Evolutionary conservation across 2,888 invertebrate species (phyloP).

Genomic region (Seira ritae): DNA sequence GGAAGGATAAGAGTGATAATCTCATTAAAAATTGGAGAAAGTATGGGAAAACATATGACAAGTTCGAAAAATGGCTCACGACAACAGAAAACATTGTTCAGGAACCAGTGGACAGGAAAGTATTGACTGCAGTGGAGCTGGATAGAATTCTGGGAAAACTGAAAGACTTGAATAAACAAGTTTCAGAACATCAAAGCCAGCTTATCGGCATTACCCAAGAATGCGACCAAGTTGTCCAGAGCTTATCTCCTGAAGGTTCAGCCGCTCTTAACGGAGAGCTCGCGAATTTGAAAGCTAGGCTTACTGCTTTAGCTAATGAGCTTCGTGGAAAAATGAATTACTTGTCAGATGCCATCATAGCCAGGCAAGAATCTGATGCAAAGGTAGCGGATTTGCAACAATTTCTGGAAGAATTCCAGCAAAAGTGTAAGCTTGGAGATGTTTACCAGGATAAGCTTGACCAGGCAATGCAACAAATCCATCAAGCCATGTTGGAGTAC

Average conservation of each 20-base stretch:
- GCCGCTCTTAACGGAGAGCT: slow-evolving; percentile 84
- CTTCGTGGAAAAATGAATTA: slow-evolving; percentile 86
- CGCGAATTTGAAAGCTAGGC: slow-evolving; percentile 84
- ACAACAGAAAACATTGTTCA: slow-evolving; percentile 54
- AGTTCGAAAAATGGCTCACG: slow-evolving; percentile 84
- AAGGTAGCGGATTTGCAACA: slow-evolving; percentile 86
- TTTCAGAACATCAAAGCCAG: slow-evolving; percentile 90
- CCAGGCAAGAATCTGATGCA: slow-evolving; percentile 87
- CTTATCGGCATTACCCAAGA: slow-evolving; percentile 87
- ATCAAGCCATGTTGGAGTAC: slow-evolving; percentile 89
- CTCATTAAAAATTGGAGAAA: slow-evolving; percentile 88
- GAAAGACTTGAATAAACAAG: slow-evolving; percentile 82
- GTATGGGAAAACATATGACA: slow-evolving; percentile 86
- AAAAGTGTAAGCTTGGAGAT: slow-evolving; percentile 85
- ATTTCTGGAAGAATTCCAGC: slow-evolving; percentile 86
- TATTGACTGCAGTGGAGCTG: slow-evolving; percentile 67
- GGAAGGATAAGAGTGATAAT: slow-evolving; percentile 86
- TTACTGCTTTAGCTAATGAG: slow-evolving; percentile 85
- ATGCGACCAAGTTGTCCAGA: slow-evolving; percentile 87
- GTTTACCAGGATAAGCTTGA: slow-evolving; percentile 89
- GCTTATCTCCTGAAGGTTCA: slow-evolving; percentile 87
- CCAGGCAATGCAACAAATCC: slow-evolving; percentile 85
- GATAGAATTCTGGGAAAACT: slow-evolving; percentile 69
- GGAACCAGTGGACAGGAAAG: slow-evolving; percentile 59
- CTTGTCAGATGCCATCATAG: slow-evolving; percentile 81